Conservation (phyloP, 2,888 invertebrate genomes). For the Erebia aethiops region DNA sequence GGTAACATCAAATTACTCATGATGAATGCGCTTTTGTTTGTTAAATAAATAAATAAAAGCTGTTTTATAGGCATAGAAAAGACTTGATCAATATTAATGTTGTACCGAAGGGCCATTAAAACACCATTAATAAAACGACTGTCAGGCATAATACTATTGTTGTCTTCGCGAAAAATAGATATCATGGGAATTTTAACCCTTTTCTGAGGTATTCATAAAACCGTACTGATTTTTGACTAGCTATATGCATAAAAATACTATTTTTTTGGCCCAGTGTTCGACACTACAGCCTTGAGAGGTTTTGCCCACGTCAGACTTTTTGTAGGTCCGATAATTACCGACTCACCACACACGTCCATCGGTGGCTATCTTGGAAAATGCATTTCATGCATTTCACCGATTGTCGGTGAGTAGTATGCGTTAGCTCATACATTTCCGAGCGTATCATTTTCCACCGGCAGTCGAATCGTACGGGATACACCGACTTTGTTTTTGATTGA, state of each 20-base stretch:
- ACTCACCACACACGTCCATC: no score
- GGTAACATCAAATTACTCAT: constrained; percentile 30
- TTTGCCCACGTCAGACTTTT: no score
- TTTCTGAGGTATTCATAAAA: neutral
- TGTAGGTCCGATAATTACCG: no score
- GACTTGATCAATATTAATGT: constrained; percentile 37
- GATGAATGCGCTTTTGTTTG: constrained; percentile 30
- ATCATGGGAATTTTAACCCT: neutral
- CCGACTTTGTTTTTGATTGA: no score
- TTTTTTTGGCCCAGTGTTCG: no score
- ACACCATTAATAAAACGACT: constrained; percentile 29
- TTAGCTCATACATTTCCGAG: no score
- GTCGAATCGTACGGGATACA: no score
- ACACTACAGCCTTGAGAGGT: no score
- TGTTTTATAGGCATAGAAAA: constrained; percentile 31
- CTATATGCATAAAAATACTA: neutral
- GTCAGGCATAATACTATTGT: constrained; percentile 24
- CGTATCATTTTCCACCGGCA: no score
- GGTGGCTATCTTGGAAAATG: no score
- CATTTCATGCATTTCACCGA: no score
- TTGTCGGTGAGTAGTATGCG: no score
- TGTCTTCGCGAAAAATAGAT: constrained; percentile 28
- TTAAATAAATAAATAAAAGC: constrained; percentile 24
- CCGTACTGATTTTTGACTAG: neutral
- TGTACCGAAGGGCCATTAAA: constrained; percentile 31